Evolutionary conservation across 1,140 invertebrate genomes (phyloP), one percentile per base, ranked within the genome.

Genomic region (Homarus americanus): DNA sequence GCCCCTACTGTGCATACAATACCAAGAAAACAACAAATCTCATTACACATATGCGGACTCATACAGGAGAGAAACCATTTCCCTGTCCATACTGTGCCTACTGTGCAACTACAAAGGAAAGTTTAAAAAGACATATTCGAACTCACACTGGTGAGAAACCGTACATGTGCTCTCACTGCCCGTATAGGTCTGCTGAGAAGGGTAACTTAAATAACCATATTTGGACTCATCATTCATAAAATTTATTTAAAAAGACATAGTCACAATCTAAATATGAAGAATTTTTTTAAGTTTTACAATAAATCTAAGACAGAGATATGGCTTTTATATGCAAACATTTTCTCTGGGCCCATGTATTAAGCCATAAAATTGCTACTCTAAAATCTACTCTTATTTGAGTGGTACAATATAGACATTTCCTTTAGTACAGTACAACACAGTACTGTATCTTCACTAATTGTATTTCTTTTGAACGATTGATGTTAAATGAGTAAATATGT

Each of bases 81-180:
- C 28, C 69, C 17, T 87, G 85, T 41, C 24, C 41, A 28, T 66
- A 79, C 34, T 87, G 73, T 80, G 24, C 73, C 15, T 79, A 79
- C 41, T 87, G 73, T 34, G 76, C 85, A 20, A 79, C 36, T 38
- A 87, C 85, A 38, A 87, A 79, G 53, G 85, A 87, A 41, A 87
- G 85, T 41, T 38, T 86, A 34, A 86, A 86, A 40, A 76, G 84
- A 76, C 85, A 87, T 49, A 79, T 87, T 41, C 44, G 85, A 10
- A 87, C 58, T 79, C 85, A 87, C 58, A 87, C 85, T 79, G 85
- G 85, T 10, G 85, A 87, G 76, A 87, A 87, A 75, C 85, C 85
- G n/a, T 87, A 87, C 40, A 69, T 34, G 4, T 87, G 85, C 38
- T 41, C 75, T 28, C 75, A 87, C 20, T 87, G 85, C 40, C 85